These are phyloP conservation scores for Drosophila robusta DNA, from an alignment of 2,888 invertebrate species.

Conservation along the genomic window DNA sequence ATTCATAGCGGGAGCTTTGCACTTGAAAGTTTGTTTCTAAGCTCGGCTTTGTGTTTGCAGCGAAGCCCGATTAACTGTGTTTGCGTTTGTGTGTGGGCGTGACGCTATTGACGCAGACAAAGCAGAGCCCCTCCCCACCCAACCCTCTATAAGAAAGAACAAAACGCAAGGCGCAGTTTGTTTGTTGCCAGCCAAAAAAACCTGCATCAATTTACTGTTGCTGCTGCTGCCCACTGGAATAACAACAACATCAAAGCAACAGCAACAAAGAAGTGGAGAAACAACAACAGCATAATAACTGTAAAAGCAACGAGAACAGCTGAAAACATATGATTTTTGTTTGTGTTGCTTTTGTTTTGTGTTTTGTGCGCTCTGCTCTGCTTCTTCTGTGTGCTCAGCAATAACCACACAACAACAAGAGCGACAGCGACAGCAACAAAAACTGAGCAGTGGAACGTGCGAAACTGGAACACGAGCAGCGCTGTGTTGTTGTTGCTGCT, in stretches of 20 bases:
- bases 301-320: constrained; percentile 57
- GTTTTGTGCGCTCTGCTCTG: constrained; percentile 43
- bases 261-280: constrained; percentile 15
- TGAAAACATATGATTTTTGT: constrained; percentile 83
- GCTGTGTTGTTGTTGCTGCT: constrained; percentile 46
- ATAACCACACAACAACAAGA: constrained; percentile 26
- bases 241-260: constrained; percentile 24
- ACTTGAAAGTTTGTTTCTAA: constrained; percentile 72
- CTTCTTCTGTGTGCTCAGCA: constrained; percentile 24
- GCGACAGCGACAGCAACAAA: constrained; percentile 13
- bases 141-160: background rate
- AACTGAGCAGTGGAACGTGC: constrained; percentile 40
- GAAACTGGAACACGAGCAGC: constrained; percentile 62
- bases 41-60: constrained; percentile 59
- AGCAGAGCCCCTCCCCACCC: constrained; percentile 12
- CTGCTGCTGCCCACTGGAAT: constrained; percentile 70
- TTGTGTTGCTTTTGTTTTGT: constrained; percentile 69
- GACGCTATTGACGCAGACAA: constrained; percentile 17
- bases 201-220: constrained; percentile 54
- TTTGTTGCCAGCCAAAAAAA: constrained; percentile 52
- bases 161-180: constrained; percentile 66
- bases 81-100: constrained; percentile 47
- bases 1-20: constrained; percentile 64
- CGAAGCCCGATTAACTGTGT: constrained; percentile 19
- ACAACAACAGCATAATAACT: constrained; percentile 13